Evolutionary conservation across 2,797 vertebrate species (phyloP).

Genomic region (Macrochelys suwanniensis): DNA sequence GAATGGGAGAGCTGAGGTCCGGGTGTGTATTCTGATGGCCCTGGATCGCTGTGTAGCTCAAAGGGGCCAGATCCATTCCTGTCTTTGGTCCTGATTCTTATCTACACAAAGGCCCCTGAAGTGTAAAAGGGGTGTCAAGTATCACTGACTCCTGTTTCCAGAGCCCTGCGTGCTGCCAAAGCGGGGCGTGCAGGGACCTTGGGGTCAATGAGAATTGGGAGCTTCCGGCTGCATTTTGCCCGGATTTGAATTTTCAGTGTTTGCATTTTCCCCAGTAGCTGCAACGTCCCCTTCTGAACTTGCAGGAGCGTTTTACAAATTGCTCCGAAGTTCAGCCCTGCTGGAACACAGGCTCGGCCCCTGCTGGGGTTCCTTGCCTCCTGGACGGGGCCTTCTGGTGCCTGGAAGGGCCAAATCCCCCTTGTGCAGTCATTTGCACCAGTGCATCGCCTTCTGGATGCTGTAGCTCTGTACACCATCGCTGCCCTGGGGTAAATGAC

Average conservation of each 20-base stretch:
- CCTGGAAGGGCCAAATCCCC: background rate
- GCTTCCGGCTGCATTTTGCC: background rate
- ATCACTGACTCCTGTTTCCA: background rate
- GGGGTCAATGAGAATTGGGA: background rate
- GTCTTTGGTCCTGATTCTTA: background rate
- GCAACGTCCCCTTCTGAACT: background rate
- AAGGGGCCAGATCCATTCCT: background rate
- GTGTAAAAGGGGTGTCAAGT: background rate
- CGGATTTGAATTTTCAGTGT: background rate
- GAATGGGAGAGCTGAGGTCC: background rate
- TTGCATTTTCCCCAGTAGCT: background rate
- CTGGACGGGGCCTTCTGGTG: background rate
- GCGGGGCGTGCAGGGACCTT: accelerated
- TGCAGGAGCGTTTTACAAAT: background rate
- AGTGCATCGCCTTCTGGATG: background rate
- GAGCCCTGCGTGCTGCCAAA: background rate
- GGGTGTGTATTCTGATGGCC: background rate
- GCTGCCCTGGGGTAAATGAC: background rate
- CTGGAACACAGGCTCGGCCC: background rate
- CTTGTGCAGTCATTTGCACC: background rate
- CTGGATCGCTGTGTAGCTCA: background rate
- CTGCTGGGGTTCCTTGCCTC: background rate
- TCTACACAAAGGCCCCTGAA: background rate
- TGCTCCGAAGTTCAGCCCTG: background rate
- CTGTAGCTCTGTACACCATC: background rate